Evolutionary conservation across 2,797 vertebrate genomes (phyloP).

Genomic region (Halcyon badia): DNA sequence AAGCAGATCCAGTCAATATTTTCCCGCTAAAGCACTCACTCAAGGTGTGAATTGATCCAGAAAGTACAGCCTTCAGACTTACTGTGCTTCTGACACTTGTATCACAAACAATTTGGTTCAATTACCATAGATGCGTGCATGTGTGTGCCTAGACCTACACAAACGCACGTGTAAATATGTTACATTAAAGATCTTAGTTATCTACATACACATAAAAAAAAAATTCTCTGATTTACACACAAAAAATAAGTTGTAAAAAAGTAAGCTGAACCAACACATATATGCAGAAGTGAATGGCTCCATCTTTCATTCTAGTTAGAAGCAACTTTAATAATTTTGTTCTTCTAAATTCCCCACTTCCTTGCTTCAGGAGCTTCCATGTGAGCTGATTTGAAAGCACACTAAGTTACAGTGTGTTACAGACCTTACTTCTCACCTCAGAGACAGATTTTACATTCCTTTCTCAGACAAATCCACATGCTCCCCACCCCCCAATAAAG

Average conservation of each 20-base stretch:
- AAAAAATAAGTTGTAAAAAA: background rate
- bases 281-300: background rate
- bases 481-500: background rate
- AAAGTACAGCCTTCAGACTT: constrained; percentile 30
- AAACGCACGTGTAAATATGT: background rate
- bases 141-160: background rate
- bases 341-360: background rate
- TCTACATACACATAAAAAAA: background rate
- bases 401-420: background rate
- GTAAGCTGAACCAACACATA: background rate
- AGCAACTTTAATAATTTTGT: background rate
- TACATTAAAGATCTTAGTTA: background rate
- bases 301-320: background rate
- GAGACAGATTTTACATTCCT: background rate
- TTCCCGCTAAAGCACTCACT: background rate
- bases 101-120: constrained; percentile 18
- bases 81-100: background rate
- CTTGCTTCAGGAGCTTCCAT: background rate
- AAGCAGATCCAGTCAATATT: background rate
- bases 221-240: background rate
- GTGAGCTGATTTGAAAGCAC: background rate
- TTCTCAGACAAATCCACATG: background rate
- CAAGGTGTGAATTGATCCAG: constrained; percentile 14
- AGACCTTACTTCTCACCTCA: background rate
- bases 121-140: background rate